Conservation (phyloP, 1,140 invertebrate genomes). For the Fragariocoptes setiger region DNA sequence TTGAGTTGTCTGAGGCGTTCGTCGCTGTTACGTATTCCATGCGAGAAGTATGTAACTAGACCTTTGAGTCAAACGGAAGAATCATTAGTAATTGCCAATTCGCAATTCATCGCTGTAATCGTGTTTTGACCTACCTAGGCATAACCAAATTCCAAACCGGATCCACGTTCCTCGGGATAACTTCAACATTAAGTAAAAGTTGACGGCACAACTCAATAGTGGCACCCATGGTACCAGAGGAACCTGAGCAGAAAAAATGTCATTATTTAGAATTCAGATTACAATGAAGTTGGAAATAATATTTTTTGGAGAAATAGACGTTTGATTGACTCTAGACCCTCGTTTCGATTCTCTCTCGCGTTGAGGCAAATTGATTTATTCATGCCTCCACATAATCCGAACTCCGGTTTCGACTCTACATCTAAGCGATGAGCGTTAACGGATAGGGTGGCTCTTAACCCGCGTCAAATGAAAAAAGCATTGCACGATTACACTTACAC, state of each 20-base stretch:
- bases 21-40: too few relatives aligned
- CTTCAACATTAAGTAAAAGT: conserved; percentile 56
- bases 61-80: too few relatives aligned
- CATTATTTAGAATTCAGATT: neutral
- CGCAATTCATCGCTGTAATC: too few relatives aligned
- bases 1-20: too few relatives aligned
- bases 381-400: neutral
- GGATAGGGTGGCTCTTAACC: too few relatives aligned
- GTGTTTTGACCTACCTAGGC: too few relatives aligned
- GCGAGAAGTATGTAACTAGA: too few relatives aligned
- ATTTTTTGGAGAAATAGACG: neutral
- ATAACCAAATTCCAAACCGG: conserved; percentile 50
- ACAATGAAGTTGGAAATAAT: conserved; percentile 8
- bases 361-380: neutral
- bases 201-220: conserved; percentile 43
- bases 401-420: too few relatives aligned
- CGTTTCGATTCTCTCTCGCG: neutral
- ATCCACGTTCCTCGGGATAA: conserved; percentile 48
- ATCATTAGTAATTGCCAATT: too few relatives aligned
- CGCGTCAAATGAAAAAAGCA: too few relatives aligned
- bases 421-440: too few relatives aligned
- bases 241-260: conserved; percentile 22
- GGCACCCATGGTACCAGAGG: conserved; percentile 54
- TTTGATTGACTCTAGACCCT: neutral
- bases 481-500: neutral